Evolutionary conservation across 1,140 invertebrate species (phyloP), one percentile per base, ranked within the genome.

Genomic region (Arion vulgaris): DNA sequence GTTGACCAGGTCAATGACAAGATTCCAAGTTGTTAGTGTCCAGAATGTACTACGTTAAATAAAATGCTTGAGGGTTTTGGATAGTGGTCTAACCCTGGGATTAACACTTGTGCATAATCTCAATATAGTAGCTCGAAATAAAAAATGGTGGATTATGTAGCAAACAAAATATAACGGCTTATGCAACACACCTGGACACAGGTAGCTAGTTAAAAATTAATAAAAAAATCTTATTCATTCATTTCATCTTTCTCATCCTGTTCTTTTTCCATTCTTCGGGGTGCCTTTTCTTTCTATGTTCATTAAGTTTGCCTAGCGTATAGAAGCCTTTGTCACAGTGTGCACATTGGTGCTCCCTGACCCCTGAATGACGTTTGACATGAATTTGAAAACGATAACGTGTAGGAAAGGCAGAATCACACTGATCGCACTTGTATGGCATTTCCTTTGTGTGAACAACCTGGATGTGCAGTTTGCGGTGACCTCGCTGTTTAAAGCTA

Each of bases 391-490:
- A 85, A 28, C 84, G 80, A 72, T 85, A 85, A 49, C 84, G 84
- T 19, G 84, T 85, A 9, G 84, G 84, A 71, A 79, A 85, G 0
- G 80, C 74, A 28, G 81, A 76, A 23, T 73, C 80, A 41, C 84
- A 85, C 69, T 73, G 69, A 13, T 85, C 51, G 39, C 84, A 85
- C 26, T 77, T 82, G 62, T 81, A 85, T 5, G 84, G 84, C 84
- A 85, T 85, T 28, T 85, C 84, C 66, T 80, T 82, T 15, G 84
- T 85, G 71, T 85, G 84, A 41, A 75, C 66, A 28, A 85, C 84
- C 71, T 85, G 84, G 19, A 82, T 85, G 80, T 85, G 84, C n/a
- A 85, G 80, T 45, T 85, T 85, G 38, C 84, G 80, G 49, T 85
- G 84, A 39, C 84, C 84, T 23, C 84, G 72, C 74, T 85, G 84